These are phyloP conservation scores for Typhlichthys subterraneus DNA, from an alignment of 2,797 vertebrate genomes.

Conservation along the genomic window DNA sequence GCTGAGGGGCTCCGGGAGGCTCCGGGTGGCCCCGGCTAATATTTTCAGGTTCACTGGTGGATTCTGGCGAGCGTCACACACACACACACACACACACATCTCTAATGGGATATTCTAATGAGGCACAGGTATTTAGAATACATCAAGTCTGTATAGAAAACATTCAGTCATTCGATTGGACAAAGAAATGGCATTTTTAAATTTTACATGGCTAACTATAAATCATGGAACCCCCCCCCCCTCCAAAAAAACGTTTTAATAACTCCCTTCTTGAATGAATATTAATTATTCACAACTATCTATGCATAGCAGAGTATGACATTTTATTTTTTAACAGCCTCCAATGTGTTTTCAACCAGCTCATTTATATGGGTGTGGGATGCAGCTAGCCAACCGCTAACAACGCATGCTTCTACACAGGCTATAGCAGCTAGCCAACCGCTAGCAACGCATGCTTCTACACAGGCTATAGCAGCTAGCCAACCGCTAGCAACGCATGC, in stretches of 20 bases:
- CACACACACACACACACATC: slow-evolving; percentile 1
- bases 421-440: too few relatives aligned
- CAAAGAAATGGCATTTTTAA: slow-evolving; percentile 13
- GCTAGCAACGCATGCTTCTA: too few relatives aligned
- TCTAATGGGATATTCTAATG: slow-evolving; percentile 46
- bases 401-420: too few relatives aligned
- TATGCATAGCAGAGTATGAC: slow-evolving; percentile 42
- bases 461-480: too few relatives aligned
- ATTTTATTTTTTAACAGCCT: slow-evolving; percentile 36
- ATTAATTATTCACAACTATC: slow-evolving; percentile 53
- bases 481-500: too few relatives aligned
- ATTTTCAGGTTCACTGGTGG: not conserved
- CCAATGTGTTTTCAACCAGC: slow-evolving; percentile 29
- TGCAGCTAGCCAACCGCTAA: not conserved
- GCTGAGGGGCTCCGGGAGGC: too few relatives aligned
- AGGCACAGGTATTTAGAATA: slow-evolving; percentile 47
- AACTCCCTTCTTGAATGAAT: slow-evolving; percentile 25
- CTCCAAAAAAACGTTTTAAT: slow-evolving; percentile 31
- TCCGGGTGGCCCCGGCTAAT: not conserved
- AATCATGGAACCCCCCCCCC: slow-evolving; percentile 14
- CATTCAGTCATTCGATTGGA: slow-evolving; percentile 45
- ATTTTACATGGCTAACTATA: slow-evolving; percentile 4
- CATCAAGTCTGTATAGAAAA: slow-evolving; percentile 22
- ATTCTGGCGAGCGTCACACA: not conserved
- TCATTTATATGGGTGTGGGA: slow-evolving; percentile 28